Evolutionary conservation across 1,140 invertebrate species (phyloP).

Genomic region (Saxidomus purpurata): DNA sequence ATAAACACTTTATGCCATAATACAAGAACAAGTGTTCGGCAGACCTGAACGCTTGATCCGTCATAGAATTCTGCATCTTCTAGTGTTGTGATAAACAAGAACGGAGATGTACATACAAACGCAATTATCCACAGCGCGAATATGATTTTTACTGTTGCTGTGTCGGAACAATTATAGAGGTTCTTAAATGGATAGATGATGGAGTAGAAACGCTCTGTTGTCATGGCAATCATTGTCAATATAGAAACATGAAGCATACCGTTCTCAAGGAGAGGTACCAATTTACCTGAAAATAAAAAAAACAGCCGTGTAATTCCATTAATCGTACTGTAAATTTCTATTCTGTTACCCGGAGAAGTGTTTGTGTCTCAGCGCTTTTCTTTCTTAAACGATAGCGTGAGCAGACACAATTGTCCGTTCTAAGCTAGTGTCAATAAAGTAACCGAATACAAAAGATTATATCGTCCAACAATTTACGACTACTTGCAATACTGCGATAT

Average conservation of each 20-base stretch:
- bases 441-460: too few species aligned
- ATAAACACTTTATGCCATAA: slow-evolving; percentile 69
- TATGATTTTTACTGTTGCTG: slow-evolving; percentile 58
- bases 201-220: slow-evolving; percentile 78
- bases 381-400: too few species aligned
- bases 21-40: slow-evolving; percentile 62
- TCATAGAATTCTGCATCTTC: slow-evolving; percentile 73
- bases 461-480: too few species aligned
- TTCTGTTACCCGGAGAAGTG: too few species aligned
- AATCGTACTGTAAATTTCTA: too few species aligned
- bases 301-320: too few species aligned
- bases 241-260: slow-evolving; percentile 75
- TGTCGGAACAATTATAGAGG: slow-evolving; percentile 3
- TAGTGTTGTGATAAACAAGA: slow-evolving; percentile 72
- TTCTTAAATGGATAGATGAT: slow-evolving; percentile 76
- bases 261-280: slow-evolving; percentile 80
- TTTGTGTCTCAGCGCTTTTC: too few species aligned
- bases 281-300: slow-evolving; percentile 74
- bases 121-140: slow-evolving; percentile 71
- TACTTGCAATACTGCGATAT: too few species aligned
- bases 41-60: slow-evolving; percentile 67
- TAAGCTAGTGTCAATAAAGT: too few species aligned
- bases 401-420: too few species aligned
- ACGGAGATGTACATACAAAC: slow-evolving; percentile 69
- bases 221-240: slow-evolving; percentile 78